Base-by-base conservation (phyloP, 2,888 invertebrate genomes). In the Gari tellinella region DNA sequence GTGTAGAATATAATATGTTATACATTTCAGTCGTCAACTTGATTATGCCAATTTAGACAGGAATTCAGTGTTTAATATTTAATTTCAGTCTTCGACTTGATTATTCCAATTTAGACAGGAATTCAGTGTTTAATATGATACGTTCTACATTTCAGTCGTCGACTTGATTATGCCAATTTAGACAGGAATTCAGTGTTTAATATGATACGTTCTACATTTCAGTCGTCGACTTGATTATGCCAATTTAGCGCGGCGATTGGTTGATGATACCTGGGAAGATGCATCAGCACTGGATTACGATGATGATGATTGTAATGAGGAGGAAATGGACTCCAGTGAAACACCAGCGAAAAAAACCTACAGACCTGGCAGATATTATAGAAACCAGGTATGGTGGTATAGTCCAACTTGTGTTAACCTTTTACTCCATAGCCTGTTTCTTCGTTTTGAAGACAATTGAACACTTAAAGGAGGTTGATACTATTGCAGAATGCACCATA, bases 201-300 rank as follows among this genome's bases (percentile, higher is more conserved):
- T n/a, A n/a, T n/a, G n/a, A n/a, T n/a, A n/a, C 10, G 31, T 31
- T 31, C 5, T 10, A 31, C 10, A 38, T 25, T 48, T 25, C 58
- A 91, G 91, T 63, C 87, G 83, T n/a, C 77, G 92, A 25, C 90
- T 88, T 82, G 90, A 91, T 77, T 88, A 69, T 60, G 21, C 85
- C 23, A 87, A 82, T 48, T 89, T 88, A 64, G 82, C 88, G 2
- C 82, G 92, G 19, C 79, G 83, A 17, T 61, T 84, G 49, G 63
- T 82, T 12, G 84, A 82, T 10, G 82, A 79, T 48, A 21, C 26
- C 23, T 90, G 81, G 88, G 78, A 80, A 15, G 72, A 72, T 58
- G 64, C 62, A 5, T 78, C 81, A 19, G 72, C 72, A 10, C 53
- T 80, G 1, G 86, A 85, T 5, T 83, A 73, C 26, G 78, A 80